Conservation (phyloP, 2,888 invertebrate species). For the Cheiracanthium punctorium region DNA sequence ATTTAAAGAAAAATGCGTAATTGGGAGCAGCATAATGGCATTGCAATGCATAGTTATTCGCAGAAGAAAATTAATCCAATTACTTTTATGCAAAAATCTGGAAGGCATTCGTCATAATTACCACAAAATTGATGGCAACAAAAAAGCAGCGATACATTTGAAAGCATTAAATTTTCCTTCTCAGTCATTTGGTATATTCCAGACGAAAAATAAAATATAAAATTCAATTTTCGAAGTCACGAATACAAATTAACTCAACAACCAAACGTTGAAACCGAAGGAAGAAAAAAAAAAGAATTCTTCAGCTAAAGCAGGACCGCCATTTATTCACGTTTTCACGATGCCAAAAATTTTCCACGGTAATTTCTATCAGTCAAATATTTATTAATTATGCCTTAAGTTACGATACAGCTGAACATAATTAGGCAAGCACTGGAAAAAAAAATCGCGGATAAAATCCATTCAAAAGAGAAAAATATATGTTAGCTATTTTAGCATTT, state of each 20-base stretch:
- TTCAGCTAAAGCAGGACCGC: conserved; percentile 9
- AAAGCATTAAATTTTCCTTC: too few relatives aligned
- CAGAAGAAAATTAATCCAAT: not conserved
- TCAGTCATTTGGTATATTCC: too few relatives aligned
- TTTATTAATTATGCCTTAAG: conserved; percentile 53
- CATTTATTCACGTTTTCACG: conserved; percentile 32
- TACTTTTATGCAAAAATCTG: too few relatives aligned
- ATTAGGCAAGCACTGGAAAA: conserved; percentile 23
- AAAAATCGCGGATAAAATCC: not conserved
- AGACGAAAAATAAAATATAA: too few relatives aligned
- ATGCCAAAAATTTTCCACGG: not conserved
- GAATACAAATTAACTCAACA: conserved; percentile 38
- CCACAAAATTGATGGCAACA: not conserved
- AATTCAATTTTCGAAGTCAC: conserved; percentile 11
- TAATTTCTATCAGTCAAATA: conserved; percentile 55
- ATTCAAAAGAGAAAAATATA: conserved; percentile 23
- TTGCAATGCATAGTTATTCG: too few relatives aligned
- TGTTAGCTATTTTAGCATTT: not conserved
- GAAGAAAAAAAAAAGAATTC: too few relatives aligned
- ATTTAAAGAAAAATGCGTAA: too few relatives aligned
- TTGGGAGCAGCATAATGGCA: too few relatives aligned
- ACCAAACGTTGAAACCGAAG: not conserved
- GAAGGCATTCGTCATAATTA: not conserved
- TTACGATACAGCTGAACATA: conserved; percentile 32
- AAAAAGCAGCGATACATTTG: not conserved